Evolutionary conservation across 2,888 invertebrate species (phyloP), one percentile per base, ranked within the genome.

Genomic region (Sesia apiformis): DNA sequence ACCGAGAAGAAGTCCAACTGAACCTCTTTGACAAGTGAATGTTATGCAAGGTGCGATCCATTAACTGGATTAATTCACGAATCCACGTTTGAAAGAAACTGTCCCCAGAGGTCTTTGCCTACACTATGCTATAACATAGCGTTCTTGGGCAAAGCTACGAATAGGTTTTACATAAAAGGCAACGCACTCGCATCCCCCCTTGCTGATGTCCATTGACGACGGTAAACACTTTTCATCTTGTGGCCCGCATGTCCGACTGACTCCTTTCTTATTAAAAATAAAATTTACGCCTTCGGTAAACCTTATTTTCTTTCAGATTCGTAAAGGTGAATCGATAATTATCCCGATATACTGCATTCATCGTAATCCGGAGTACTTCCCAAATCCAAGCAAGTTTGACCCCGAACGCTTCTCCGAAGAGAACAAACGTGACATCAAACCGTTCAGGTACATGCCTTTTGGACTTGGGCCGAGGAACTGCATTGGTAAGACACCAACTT

Each of bases 401-500:
- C 92, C 92, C 5, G 79, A 91, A 55, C 67, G 92, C 39, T 92
- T 91, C 59, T 91, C 78, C 6, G 89, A 90, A 0, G 90, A 91
- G 58, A 92, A 91, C 62, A 90, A 90, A 58, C 70, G 75, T 0
- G 81, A 82, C 0, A 74, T 76, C 51, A 61, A 72, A 4, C 67
- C 73, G 0, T 60, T 67, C 49, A 58, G 67, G 0, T 91, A 89
- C 55, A 59, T 87, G 58, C 91, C 91, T 0, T 92, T 92, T 56
- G 91, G 91, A 4, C 62, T 84, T 7, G 93, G 93, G 1, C 92
- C 90, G 0, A 84, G 93, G 54, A 89, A 78, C 65, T 93, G 93
- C 62, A 90, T 93, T 55, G 93, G 92, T 81, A 60, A 67, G 56
- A 54, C 38, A 23, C 46, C 5, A 6, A 6, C 42, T 42, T 7